Evolutionary conservation across 1,140 invertebrate genomes (phyloP).

Genomic region (Drosophila repleta): DNA sequence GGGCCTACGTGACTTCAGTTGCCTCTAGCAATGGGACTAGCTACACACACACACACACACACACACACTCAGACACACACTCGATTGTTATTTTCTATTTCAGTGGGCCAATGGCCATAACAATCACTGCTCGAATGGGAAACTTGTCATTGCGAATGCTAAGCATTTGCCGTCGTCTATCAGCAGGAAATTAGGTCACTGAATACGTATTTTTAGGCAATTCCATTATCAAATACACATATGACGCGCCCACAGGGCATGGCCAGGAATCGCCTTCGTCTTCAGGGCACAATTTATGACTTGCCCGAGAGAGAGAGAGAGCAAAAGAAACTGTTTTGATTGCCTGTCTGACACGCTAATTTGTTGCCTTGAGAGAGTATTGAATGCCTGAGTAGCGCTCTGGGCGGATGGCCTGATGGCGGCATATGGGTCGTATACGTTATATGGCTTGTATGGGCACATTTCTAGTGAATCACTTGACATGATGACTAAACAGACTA

Average conservation of each 20-base stretch:
- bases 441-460: background rate
- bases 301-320: constrained; percentile 1
- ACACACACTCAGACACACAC: too few species aligned
- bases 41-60: too few species aligned
- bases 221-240: constrained; percentile 4
- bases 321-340: constrained; percentile 20
- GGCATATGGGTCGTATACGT: constrained; percentile 7
- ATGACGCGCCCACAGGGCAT: constrained; percentile 16
- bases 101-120: constrained; percentile 52
- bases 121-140: constrained; percentile 55
- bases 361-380: constrained; percentile 18
- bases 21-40: constrained; percentile 3
- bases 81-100: constrained; percentile 72
- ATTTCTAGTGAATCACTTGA: background rate
- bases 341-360: constrained; percentile 38
- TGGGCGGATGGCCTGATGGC: background rate
- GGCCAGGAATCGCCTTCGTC: background rate
- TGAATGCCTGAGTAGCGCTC: background rate
- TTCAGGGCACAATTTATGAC: background rate
- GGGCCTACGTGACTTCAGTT: constrained; percentile 64
- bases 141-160: constrained; percentile 48
- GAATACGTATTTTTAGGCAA: constrained; percentile 69
- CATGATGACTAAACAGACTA: background rate
- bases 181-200: constrained; percentile 76
- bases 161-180: constrained; percentile 60